phyloP scores from a whole-genome alignment of 2,113 vertebrate genomes.

The Xyliphius kryptos region DNA sequence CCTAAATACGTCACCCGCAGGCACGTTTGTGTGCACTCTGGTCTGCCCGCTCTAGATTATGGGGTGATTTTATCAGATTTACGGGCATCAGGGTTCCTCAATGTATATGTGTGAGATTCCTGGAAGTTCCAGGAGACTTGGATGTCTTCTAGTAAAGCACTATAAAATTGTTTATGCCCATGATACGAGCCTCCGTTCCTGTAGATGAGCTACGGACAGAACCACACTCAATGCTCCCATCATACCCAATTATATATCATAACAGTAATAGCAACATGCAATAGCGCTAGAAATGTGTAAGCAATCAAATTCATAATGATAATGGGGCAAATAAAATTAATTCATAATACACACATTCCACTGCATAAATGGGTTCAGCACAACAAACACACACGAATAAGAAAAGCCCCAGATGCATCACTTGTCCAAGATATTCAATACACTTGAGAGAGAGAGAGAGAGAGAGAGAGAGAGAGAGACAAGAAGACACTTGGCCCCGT shows the following conservation, averaged over 20 bases:
- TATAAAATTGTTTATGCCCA: too few relatives aligned
- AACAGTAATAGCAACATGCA: not conserved
- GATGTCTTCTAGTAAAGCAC: too few relatives aligned
- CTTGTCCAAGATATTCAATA: not conserved
- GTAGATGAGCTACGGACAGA: not conserved
- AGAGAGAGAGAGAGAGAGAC: not conserved
- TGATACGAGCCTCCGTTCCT: too few relatives aligned
- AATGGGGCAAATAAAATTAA: not conserved
- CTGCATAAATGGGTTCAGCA: not conserved
- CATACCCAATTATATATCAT: not conserved
- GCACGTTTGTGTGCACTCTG: too few relatives aligned
- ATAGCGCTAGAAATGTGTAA: not conserved
- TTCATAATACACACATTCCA: not conserved
- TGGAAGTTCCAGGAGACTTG: too few relatives aligned
- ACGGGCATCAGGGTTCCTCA: too few relatives aligned
- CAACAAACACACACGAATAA: not conserved
- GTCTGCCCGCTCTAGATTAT: too few relatives aligned
- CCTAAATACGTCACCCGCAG: too few relatives aligned
- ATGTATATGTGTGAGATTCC: too few relatives aligned
- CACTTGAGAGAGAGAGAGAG: too few relatives aligned
- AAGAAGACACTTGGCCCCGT: not conserved
- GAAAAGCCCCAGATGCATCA: not conserved
- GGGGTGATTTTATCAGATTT: too few relatives aligned
- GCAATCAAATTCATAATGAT: not conserved
- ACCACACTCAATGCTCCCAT: not conserved